These are phyloP conservation scores for Caenorhabditis tropicalis DNA, from an alignment of 1,140 invertebrate species.

Conservation along the genomic window DNA sequence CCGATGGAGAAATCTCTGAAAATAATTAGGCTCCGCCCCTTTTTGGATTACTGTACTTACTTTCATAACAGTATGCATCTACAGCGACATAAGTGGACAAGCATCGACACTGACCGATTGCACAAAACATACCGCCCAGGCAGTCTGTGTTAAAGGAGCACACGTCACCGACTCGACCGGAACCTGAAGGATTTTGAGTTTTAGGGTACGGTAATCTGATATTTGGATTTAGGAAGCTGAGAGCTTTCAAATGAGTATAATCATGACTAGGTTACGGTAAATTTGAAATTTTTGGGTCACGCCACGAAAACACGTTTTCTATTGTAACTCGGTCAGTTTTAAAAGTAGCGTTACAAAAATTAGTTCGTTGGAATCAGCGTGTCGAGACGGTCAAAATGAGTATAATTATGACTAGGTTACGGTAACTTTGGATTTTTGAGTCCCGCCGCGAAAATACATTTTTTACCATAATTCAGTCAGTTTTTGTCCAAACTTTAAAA, in stretches of 20 bases:
- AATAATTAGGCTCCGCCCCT: too few relatives aligned
- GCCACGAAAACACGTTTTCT: too few relatives aligned
- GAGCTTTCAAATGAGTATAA: not conserved
- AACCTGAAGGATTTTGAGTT: not conserved
- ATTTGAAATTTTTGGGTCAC: not conserved
- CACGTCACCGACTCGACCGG: conserved; percentile 51
- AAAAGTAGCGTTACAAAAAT: too few relatives aligned
- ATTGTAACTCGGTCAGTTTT: too few relatives aligned
- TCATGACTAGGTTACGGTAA: not conserved
- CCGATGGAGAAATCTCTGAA: conserved; percentile 70
- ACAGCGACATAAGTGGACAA: conserved; percentile 55
- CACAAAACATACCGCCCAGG: conserved; percentile 58
- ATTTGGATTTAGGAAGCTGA: not conserved
- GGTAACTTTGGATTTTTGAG: not conserved
- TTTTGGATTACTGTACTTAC: conserved; percentile 38
- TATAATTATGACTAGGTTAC: not conserved
- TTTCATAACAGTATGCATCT: conserved; percentile 59
- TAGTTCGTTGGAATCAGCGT: too few relatives aligned
- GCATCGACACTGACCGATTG: conserved; percentile 54
- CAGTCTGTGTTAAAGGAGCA: conserved; percentile 61
- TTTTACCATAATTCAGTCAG: too few relatives aligned
- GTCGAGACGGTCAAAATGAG: too few relatives aligned
- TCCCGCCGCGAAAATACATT: too few relatives aligned
- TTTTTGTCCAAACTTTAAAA: too few relatives aligned
- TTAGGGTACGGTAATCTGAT: not conserved